Base-by-base conservation (phyloP, 2,797 vertebrate species). In the Semaprochilodus insignis region DNA sequence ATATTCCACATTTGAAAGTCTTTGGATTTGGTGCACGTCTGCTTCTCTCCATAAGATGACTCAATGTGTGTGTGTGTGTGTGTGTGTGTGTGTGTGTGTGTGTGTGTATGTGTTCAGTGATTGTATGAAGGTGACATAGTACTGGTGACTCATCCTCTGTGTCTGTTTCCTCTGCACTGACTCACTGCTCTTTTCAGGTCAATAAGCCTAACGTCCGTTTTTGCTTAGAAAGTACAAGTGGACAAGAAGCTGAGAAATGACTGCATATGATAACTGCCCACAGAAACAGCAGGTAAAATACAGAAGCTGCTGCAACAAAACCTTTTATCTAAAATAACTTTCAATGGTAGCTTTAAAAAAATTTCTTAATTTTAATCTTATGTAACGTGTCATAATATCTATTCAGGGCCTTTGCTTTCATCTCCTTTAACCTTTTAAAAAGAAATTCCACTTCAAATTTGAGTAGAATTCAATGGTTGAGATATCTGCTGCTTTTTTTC, bases 111-210 rank as follows among this genome's bases (percentile, higher is more conserved):
- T 51, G 65, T 88, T 87, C 87, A 81, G 80, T 17, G 40, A 82
- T 74, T 90, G 88, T 44, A 51, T 88, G 83, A 87, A 83, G 83
- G 86, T 88, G 89, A 81, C 88, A 86, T 85, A 90, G 85, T 86
- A 82, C 70, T 89, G 90, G 87, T 54, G 40, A 78, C 27, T 74
- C 60, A 81, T 81, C 71, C 36, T 69, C 36, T 69, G 66, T 69
- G 62, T 65, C 62, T 27, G 16, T 65, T 65, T 65, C 62, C 62
- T 65, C 25, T 62, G 27, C 54, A 44, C 52, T 36, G 62, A 65
- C 62, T 65, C 62, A 65, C 27, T 34, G 15, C 62, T 31, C 62
- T 65, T 34, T 65, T 65, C 62, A 31, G 62, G 62, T 11, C 62
- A 65, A 31, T 34, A 65, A 65, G 15, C 60, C 60, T 63, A 63